Percentiles rank a stretch among this genome's conserved stretches.
Conservation (phyloP, 2,113 vertebrate species). For the Tragelaphus scriptus region DNA sequence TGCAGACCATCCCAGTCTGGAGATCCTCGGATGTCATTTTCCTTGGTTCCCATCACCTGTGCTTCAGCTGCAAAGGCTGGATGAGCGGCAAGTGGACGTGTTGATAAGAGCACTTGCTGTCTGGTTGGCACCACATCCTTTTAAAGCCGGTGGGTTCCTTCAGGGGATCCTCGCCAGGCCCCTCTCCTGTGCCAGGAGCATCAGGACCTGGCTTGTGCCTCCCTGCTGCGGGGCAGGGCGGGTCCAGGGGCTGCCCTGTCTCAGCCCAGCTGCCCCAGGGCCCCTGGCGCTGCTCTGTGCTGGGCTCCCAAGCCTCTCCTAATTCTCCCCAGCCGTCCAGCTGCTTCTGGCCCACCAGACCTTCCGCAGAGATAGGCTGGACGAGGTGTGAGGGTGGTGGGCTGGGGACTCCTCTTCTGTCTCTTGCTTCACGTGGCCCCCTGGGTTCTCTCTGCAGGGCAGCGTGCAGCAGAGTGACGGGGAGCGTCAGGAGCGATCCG, state of each 20-base stretch:
- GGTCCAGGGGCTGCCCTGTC: background rate
- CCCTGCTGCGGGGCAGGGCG: background rate
- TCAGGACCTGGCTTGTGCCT: accelerated
- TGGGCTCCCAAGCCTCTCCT: background rate
- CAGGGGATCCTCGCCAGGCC: accelerated
- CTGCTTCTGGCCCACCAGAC: background rate
- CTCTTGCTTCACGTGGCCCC: accelerated
- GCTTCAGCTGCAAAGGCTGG: background rate
- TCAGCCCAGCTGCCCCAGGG: background rate
- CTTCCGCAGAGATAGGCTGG: background rate
- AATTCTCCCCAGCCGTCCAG: background rate
- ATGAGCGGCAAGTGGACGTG: accelerated
- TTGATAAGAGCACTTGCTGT: accelerated
- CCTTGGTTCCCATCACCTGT: background rate
- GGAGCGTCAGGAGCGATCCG: accelerated
- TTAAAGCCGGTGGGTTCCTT: accelerated
- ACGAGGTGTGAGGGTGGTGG: accelerated
- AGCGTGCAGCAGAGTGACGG: accelerated
- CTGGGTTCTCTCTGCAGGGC: accelerated
- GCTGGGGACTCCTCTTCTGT: background rate
- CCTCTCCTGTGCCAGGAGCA: background rate
- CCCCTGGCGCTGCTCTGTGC: accelerated
- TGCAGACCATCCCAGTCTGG: accelerated
- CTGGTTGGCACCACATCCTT: background rate
- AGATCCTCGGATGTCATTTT: accelerated